Evolutionary conservation across 1,140 invertebrate species (phyloP).

Genomic region (Cydia splendana): DNA sequence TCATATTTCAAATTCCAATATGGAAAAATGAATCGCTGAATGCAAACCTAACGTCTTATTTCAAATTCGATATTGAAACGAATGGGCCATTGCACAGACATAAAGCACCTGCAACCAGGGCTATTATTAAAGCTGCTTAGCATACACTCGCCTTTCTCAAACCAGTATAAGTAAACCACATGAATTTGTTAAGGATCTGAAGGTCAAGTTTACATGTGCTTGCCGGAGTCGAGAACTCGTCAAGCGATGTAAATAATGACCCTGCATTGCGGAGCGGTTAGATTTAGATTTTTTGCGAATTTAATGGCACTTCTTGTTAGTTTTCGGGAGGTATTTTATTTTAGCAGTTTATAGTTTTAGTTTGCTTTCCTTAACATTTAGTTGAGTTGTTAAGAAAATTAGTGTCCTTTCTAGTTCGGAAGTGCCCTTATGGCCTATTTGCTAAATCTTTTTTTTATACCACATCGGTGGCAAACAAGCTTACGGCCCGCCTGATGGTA

Average conservation of each 20-base stretch:
- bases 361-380: too few relatives aligned
- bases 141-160: background rate
- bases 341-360: background rate
- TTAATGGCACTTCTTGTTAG: background rate
- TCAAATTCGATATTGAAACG: slow-evolving; percentile 7
- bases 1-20: background rate
- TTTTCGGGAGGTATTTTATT: background rate
- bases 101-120: background rate
- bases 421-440: too few relatives aligned
- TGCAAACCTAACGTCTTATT: background rate
- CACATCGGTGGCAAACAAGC: too few relatives aligned
- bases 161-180: background rate
- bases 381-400: too few relatives aligned
- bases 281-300: background rate
- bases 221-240: background rate
- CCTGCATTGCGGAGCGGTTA: slow-evolving; percentile 11
- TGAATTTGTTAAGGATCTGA: background rate
- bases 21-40: background rate
- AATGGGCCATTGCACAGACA: background rate
- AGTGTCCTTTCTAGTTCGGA: background rate
- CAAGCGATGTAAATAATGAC: background rate
- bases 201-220: background rate
- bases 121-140: background rate
- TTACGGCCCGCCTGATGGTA: too few relatives aligned
- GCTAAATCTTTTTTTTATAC: too few relatives aligned